phyloP scores from a whole-genome alignment of 2,888 invertebrate genomes.

The Buathra laborator region DNA sequence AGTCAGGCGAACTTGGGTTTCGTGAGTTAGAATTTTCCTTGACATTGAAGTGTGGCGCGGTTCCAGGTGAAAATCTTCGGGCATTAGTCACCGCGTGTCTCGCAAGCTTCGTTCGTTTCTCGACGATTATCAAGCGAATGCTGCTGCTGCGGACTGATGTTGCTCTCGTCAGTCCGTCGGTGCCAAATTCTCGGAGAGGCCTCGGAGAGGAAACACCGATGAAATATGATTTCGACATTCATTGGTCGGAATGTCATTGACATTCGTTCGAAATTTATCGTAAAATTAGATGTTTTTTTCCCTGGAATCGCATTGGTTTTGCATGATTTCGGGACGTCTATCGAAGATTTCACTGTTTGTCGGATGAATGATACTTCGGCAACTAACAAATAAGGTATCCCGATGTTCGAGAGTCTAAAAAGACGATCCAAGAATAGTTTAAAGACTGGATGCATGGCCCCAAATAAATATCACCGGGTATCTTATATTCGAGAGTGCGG shows the following conservation, averaged over 20 bases:
- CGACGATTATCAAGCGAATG: constrained; percentile 11
- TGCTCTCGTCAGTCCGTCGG: constrained; percentile 12
- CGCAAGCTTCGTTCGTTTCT: constrained; percentile 11
- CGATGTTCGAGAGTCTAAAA: constrained; percentile 29
- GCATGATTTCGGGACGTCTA: background rate
- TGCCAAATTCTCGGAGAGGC: constrained; percentile 48
- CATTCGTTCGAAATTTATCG: constrained; percentile 18
- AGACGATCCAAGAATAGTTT: constrained; percentile 46
- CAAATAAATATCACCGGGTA: constrained; percentile 37
- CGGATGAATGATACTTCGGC: background rate
- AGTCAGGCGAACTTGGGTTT: background rate
- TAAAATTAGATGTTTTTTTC: background rate
- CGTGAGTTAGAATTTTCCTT: constrained; percentile 32
- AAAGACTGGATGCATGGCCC: constrained; percentile 32
- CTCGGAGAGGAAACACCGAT: background rate
- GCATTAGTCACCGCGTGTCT: constrained; percentile 30
- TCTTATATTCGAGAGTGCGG: constrained; percentile 21
- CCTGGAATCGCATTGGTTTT: background rate
- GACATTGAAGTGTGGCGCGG: constrained; percentile 59
- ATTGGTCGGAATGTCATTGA: constrained; percentile 53
- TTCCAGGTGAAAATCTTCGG: constrained; percentile 48
- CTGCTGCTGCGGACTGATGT: constrained; percentile 52
- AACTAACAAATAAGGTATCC: background rate
- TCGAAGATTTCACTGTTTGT: background rate
- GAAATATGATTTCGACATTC: constrained; percentile 29